Conservation (phyloP, 1,140 invertebrate genomes). For the Scylla paramamosain region DNA sequence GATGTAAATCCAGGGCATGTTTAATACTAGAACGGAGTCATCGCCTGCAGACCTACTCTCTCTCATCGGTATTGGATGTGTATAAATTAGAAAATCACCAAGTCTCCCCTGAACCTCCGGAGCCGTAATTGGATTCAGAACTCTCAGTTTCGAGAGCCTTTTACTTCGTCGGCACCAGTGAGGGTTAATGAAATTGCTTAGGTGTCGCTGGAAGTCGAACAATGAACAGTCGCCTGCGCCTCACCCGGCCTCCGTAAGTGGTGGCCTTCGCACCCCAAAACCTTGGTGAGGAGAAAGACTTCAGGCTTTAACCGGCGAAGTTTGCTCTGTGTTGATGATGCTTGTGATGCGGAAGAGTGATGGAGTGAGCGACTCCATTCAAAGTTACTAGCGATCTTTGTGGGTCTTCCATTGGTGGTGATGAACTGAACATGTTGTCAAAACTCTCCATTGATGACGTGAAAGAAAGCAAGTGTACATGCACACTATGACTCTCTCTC, state of each 20-base stretch:
- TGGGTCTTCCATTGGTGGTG: background rate
- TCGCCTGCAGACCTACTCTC: background rate
- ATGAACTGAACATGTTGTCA: background rate
- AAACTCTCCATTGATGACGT: too few species aligned
- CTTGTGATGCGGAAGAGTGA: background rate
- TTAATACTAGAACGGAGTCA: background rate
- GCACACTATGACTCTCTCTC: too few species aligned
- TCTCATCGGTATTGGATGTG: conserved; percentile 7
- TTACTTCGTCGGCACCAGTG: background rate
- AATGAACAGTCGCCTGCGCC: background rate
- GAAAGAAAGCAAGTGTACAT: too few species aligned
- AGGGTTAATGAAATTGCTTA: background rate
- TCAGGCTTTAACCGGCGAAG: background rate
- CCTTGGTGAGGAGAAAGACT: background rate
- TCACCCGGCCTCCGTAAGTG: background rate
- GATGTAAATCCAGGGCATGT: conserved; percentile 43
- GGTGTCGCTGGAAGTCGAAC: background rate
- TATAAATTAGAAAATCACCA: conserved; percentile 42
- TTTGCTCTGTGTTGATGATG: background rate
- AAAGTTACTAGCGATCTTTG: background rate
- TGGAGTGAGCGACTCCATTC: background rate
- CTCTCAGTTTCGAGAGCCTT: background rate
- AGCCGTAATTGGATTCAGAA: conserved; percentile 31
- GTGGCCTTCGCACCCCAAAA: background rate
- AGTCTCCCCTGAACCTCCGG: background rate